phyloP scores from a whole-genome alignment of 2,888 invertebrate genomes.

The Oscheius myriophilus region DNA sequence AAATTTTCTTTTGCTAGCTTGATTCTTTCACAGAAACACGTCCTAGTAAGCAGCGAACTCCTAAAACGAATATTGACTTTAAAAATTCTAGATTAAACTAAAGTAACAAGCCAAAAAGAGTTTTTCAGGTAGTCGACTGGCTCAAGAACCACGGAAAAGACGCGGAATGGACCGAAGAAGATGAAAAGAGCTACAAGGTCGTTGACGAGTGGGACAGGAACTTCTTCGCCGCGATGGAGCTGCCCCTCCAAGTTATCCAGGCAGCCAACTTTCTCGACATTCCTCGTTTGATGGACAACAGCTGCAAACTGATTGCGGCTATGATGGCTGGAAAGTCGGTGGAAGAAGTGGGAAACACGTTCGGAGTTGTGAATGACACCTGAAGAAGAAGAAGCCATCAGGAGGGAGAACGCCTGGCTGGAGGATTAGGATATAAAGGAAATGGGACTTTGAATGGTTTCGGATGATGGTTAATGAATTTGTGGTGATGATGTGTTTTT shows the following conservation, averaged over 20 bases:
- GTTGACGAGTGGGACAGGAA: constrained; percentile 6
- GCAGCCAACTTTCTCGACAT: constrained; percentile 11
- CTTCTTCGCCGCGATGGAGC: neutral
- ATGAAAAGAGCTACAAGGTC: neutral
- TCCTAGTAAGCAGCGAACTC: no score
- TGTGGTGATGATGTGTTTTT: no score
- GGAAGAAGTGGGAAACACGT: neutral
- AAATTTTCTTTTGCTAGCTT: no score
- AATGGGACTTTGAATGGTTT: no score
- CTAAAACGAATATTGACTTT: no score
- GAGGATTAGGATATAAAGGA: neutral
- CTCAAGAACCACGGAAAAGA: neutral
- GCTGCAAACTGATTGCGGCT: neutral
- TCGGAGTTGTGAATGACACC: neutral
- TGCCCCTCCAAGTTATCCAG: neutral
- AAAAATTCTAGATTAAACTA: neutral
- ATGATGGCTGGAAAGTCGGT: neutral
- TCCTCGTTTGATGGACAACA: neutral
- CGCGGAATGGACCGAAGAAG: neutral
- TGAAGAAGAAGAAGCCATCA: neutral
- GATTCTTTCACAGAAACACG: no score
- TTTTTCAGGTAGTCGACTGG: constrained; percentile 2
- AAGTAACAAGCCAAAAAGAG: no score
- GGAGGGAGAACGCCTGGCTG: neutral
- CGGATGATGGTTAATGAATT: no score